Evolutionary conservation across 2,113 vertebrate species (phyloP).

Genomic region (Etheostoma spectabile): DNA sequence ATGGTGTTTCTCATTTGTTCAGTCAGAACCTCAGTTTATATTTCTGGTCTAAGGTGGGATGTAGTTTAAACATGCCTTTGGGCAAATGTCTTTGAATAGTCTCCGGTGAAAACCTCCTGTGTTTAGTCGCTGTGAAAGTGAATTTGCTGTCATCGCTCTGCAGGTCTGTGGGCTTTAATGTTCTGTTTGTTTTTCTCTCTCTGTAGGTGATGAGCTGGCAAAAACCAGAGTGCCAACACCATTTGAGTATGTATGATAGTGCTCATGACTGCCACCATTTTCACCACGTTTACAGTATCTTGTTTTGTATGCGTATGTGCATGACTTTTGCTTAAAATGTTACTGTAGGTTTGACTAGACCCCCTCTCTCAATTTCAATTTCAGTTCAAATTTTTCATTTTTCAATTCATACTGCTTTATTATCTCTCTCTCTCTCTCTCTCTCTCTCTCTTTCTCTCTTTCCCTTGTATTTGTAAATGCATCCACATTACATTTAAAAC

Average conservation of each 20-base stretch:
- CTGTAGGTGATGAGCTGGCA: conserved; percentile 92
- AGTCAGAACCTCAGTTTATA: conserved; percentile 39
- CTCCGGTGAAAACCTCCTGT: conserved; percentile 3
- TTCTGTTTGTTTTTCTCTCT: conserved; percentile 47
- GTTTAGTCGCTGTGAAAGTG: not conserved
- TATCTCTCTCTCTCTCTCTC: too few species aligned
- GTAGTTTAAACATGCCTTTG: conserved; percentile 17
- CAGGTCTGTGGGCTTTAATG: not conserved
- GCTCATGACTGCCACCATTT: not conserved
- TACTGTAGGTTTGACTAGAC: not conserved
- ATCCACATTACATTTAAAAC: not conserved
- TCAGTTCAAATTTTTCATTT: too few species aligned
- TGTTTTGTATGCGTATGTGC: not conserved
- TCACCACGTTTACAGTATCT: not conserved
- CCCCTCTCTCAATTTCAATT: too few species aligned
- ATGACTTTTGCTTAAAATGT: not conserved
- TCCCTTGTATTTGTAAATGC: not conserved
- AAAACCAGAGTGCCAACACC: conserved; percentile 85
- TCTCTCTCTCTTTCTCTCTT: too few species aligned
- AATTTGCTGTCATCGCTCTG: conserved; percentile 30
- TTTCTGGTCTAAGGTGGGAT: conserved; percentile 53
- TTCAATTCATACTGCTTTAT: too few species aligned
- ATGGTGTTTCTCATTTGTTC: conserved; percentile 33
- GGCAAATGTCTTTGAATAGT: conserved; percentile 1
- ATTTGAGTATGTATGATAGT: conserved; percentile 83